A percentile compares a stretch with the other conserved stretches of the same genome.
Evolutionary conservation across 2,888 invertebrate genomes (phyloP).

Genomic region (Eupithecia inturbata): DNA sequence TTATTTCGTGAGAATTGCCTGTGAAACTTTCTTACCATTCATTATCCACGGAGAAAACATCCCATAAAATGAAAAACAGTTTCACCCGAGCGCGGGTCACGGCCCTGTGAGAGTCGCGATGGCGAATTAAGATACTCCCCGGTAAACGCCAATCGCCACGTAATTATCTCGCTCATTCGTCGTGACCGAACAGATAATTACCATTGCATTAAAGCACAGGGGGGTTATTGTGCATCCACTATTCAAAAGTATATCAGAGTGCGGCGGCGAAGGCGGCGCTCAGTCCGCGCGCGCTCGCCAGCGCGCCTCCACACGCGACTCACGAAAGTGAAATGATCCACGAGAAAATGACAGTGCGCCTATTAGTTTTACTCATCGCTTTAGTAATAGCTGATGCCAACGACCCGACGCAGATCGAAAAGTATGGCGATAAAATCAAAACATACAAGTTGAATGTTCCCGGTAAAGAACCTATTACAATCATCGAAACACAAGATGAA

Average conservation of each 20-base stretch:
- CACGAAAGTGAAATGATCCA: constrained; percentile 74
- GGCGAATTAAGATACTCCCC: constrained; percentile 77
- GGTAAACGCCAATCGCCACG: constrained; percentile 76
- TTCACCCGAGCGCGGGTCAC: constrained; percentile 78
- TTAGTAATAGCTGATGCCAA: constrained; percentile 61
- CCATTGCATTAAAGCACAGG: constrained; percentile 79
- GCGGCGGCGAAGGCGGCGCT: constrained; percentile 63
- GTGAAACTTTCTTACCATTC: constrained; percentile 65
- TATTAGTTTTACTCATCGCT: constrained; percentile 64
- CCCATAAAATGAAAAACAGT: constrained; percentile 76
- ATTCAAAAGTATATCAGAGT: constrained; percentile 81
- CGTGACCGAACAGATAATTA: constrained; percentile 78
- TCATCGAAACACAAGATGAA: constrained; percentile 78
- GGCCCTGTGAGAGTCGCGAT: constrained; percentile 77
- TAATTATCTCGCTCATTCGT: constrained; percentile 81
- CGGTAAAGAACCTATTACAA: constrained; percentile 83
- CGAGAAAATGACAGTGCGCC: constrained; percentile 76
- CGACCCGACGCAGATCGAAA: constrained; percentile 66
- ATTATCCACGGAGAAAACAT: constrained; percentile 73
- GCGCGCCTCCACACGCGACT: constrained; percentile 72
- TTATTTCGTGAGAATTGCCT: constrained; percentile 53
- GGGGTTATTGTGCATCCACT: constrained; percentile 77
- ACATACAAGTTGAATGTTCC: constrained; percentile 84
- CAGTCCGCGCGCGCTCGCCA: constrained; percentile 73
- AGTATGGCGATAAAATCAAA: constrained; percentile 72